Conservation (phyloP, 2,797 vertebrate species). For the Enoplosus armatus region DNA sequence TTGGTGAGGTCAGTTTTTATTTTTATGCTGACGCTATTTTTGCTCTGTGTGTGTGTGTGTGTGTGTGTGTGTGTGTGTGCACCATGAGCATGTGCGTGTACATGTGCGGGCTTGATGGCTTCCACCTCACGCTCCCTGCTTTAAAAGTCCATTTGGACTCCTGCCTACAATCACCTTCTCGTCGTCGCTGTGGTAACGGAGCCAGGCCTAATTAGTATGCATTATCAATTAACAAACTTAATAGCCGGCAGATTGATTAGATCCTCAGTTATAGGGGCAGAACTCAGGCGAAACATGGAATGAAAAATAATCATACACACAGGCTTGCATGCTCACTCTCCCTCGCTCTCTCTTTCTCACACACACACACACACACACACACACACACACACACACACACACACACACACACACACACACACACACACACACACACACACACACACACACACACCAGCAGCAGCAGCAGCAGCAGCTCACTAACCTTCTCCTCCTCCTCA, state of each 20-base stretch:
- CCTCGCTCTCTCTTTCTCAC: conserved; percentile 52
- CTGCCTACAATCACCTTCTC: conserved; percentile 99
- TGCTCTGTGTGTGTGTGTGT: conserved; percentile 10
- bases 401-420: conserved; percentile 46
- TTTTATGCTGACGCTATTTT: background rate
- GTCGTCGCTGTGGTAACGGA: conserved; percentile 98
- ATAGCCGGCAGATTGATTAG: conserved; percentile 99
- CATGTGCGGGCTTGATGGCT: conserved; percentile 86
- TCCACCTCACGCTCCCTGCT: conserved; percentile 95
- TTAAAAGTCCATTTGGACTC: conserved; percentile 99
- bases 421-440: conserved; percentile 45
- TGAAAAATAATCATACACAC: conserved; percentile 94
- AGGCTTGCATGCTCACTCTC: conserved; percentile 56
- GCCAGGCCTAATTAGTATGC: conserved; percentile 99
- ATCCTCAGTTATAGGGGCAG: conserved; percentile 99
- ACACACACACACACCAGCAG: conserved; percentile 80
- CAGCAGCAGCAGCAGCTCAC: conserved; percentile 79
- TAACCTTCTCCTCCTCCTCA: conserved; percentile 88
- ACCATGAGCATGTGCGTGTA: background rate
- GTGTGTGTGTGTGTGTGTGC: conserved; percentile 1
- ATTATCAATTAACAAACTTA: conserved; percentile 99
- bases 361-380: conserved; percentile 40
- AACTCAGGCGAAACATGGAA: conserved; percentile 99
- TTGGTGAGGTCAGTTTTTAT: conserved; percentile 9
- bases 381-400: conserved; percentile 74